phyloP scores from a whole-genome alignment of 2,113 vertebrate species.

The Misgurnus anguillicaudatus region DNA sequence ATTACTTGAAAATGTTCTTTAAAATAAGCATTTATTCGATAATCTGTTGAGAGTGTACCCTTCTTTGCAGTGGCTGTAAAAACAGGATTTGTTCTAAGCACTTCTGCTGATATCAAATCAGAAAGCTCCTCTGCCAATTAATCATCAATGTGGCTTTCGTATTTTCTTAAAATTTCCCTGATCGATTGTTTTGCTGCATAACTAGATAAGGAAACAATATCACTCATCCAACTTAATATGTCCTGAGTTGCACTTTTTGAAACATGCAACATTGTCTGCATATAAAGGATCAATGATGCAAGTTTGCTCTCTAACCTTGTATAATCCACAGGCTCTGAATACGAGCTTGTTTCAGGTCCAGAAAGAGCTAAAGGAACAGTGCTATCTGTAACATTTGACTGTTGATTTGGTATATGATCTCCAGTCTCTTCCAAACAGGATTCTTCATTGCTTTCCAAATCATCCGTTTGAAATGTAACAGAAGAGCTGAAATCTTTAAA shows the following conservation, averaged over 20 bases:
- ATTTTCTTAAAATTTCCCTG: neutral
- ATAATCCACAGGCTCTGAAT: conserved; percentile 3
- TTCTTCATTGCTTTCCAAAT: neutral
- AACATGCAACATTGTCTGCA: conserved; percentile 19
- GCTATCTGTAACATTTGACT: neutral
- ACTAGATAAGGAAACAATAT: neutral
- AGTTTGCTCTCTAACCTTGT: neutral
- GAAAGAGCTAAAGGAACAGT: neutral
- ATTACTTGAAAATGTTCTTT: conserved; percentile 43
- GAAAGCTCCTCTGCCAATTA: neutral
- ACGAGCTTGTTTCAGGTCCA: conserved; percentile 1
- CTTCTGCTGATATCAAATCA: neutral
- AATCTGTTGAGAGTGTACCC: conserved; percentile 28
- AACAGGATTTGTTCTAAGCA: neutral
- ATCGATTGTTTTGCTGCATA: neutral
- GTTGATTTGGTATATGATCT: neutral
- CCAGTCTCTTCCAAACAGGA: neutral
- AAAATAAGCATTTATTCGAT: conserved; percentile 45
- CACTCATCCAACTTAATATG: neutral
- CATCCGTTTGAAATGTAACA: neutral
- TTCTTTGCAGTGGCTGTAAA: conserved; percentile 2
- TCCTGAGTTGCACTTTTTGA: neutral
- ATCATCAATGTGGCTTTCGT: neutral
- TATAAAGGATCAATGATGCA: conserved; percentile 17
- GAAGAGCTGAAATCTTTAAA: conserved; percentile 22